Conservation (phyloP, 2,797 vertebrate genomes). For the Fistularia commersonii region DNA sequence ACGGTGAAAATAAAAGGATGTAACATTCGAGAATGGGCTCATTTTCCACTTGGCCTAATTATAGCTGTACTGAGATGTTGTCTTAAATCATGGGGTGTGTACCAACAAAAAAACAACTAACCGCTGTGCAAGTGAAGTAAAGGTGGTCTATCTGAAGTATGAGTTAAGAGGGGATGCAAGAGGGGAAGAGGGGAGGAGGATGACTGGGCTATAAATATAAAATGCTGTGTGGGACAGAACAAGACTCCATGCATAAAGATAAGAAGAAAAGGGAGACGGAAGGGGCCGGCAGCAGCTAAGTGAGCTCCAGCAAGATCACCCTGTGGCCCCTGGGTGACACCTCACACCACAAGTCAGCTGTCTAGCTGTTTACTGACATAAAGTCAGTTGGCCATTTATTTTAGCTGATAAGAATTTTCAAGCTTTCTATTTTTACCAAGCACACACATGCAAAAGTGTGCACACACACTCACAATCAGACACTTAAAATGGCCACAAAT, state of each 20-base stretch:
- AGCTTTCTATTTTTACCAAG: constrained; percentile 10
- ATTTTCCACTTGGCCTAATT: constrained; percentile 14
- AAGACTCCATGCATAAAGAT: constrained; percentile 63
- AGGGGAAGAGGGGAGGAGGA: constrained; percentile 14
- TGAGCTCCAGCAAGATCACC: constrained; percentile 26
- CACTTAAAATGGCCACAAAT: too few relatives aligned
- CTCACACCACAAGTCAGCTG: constrained; percentile 44
- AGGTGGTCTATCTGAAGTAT: constrained; percentile 20
- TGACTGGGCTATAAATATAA: constrained; percentile 76
- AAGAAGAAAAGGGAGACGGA: constrained; percentile 46
- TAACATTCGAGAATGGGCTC: too few relatives aligned
- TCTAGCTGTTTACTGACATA: constrained; percentile 22
- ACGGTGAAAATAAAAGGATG: not conserved
- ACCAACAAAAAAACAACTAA: constrained; percentile 25
- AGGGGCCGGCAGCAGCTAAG: constrained; percentile 11
- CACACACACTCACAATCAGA: too few relatives aligned
- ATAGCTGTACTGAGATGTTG: constrained; percentile 17
- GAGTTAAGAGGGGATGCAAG: constrained; percentile 26
- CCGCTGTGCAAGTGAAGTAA: constrained; percentile 21
- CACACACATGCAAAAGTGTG: too few relatives aligned
- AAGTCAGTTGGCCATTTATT: constrained; percentile 20
- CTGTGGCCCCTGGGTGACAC: constrained; percentile 49
- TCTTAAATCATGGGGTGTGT: constrained; percentile 14
- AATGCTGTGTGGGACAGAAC: constrained; percentile 75
- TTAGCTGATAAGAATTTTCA: constrained; percentile 9